phyloP scores from a whole-genome alignment of 2,888 invertebrate species.

The Eueremaeus valkanovi region DNA sequence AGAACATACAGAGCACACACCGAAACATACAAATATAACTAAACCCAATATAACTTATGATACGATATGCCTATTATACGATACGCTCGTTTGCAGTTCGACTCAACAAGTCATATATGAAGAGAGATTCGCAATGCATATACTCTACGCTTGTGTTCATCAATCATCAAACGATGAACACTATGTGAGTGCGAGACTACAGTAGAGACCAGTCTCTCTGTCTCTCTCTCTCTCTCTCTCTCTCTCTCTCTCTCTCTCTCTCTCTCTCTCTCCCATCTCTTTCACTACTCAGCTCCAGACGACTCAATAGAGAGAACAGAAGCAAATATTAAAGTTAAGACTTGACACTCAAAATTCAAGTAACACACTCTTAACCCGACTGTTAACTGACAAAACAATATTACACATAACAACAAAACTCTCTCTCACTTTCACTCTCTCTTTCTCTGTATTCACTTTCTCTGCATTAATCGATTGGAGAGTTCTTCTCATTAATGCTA shows the following conservation, averaged over 20 bases:
- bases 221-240: too few species aligned
- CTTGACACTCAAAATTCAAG: conserved; percentile 4
- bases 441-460: not conserved
- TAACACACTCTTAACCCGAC: not conserved
- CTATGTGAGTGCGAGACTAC: not conserved
- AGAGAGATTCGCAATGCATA: conserved; percentile 22
- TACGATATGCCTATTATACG: not conserved
- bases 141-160: conserved; percentile 16
- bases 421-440: not conserved
- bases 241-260: too few species aligned
- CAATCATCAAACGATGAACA: conserved; percentile 10
- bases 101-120: conserved; percentile 26
- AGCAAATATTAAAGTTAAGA: not conserved
- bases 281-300: too few species aligned
- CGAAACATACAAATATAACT: not conserved
- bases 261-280: too few species aligned
- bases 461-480: too few species aligned
- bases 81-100: not conserved
- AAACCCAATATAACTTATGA: not conserved
- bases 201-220: too few species aligned
- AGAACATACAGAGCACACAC: not conserved
- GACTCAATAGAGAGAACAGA: not conserved
- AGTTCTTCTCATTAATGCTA: too few species aligned
- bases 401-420: not conserved
- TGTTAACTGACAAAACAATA: not conserved